These are phyloP conservation scores for Hymenopus coronatus DNA, from an alignment of 2,888 invertebrate species.

Conservation along the genomic window DNA sequence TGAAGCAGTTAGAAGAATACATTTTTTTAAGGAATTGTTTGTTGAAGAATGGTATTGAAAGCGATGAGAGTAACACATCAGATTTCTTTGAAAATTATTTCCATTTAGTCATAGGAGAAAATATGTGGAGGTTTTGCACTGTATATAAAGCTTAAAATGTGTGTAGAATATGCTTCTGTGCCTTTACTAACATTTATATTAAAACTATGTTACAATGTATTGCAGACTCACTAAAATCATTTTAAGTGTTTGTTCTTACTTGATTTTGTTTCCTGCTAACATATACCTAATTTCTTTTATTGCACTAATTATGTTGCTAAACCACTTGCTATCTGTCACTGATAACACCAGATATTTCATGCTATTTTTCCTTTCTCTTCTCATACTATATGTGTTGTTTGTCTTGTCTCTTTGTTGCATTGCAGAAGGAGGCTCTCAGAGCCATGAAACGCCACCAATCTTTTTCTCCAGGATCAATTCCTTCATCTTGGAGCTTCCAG, in stretches of 20 bases:
- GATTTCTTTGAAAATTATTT: too few relatives aligned
- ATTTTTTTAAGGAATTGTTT: too few relatives aligned
- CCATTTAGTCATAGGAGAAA: too few relatives aligned
- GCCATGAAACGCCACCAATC: slow-evolving; percentile 49
- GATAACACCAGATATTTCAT: not conserved
- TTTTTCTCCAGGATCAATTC: slow-evolving; percentile 45
- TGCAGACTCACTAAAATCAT: not conserved
- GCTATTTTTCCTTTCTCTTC: not conserved
- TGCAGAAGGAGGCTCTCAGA: slow-evolving; percentile 52
- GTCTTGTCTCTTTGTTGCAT: slow-evolving; percentile 34
- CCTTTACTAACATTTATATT: not conserved
- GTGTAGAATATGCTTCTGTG: not conserved
- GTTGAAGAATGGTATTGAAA: too few relatives aligned
- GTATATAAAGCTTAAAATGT: not conserved
- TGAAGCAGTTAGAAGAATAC: too few relatives aligned
- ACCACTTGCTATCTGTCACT: not conserved
- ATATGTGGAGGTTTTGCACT: too few relatives aligned
- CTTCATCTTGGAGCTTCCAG: slow-evolving; percentile 78
- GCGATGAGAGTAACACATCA: too few relatives aligned
- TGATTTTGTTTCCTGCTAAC: not conserved
- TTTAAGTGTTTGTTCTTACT: not conserved
- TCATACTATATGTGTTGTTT: slow-evolving; percentile 12
- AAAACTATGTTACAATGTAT: not conserved
- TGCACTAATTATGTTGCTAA: not conserved
- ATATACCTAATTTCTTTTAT: not conserved